These are phyloP conservation scores for Centropus unirufus DNA, from an alignment of 2,113 vertebrate genomes.

Conservation along the genomic window DNA sequence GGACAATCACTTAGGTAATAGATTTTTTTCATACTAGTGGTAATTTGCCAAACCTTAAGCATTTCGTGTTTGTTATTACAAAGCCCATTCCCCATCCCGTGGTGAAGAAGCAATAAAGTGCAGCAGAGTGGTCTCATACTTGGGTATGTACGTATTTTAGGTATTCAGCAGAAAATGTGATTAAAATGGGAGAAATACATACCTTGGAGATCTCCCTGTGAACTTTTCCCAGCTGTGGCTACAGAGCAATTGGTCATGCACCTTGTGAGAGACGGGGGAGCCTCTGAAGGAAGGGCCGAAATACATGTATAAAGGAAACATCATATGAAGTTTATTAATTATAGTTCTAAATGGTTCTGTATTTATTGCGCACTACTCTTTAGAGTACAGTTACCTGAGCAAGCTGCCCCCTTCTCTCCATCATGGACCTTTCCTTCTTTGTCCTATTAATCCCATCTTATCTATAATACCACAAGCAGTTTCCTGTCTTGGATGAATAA, in stretches of 20 bases:
- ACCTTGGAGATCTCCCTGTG: constrained; percentile 51
- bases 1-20: constrained; percentile 98
- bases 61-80: constrained; percentile 46
- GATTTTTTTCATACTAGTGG: neutral
- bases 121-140: constrained; percentile 37
- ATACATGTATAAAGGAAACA: neutral
- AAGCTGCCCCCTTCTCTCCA: neutral
- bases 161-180: constrained; percentile 53
- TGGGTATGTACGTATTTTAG: constrained; percentile 51
- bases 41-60: neutral
- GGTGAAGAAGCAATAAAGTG: constrained; percentile 39
- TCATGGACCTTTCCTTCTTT: neutral
- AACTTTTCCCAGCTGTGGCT: constrained; percentile 55
- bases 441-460: neutral
- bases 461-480: neutral
- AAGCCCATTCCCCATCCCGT: constrained; percentile 22
- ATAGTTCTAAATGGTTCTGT: neutral
- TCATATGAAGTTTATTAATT: neutral
- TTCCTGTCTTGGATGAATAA: neutral
- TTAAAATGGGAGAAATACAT: constrained; percentile 51
- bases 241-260: neutral
- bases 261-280: constrained; percentile 18
- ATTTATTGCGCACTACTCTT: neutral
- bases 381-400: neutral
- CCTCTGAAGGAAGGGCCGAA: constrained; percentile 8